phyloP scores from a whole-genome alignment of 2,113 vertebrate species.

The Chaenocephalus aceratus region DNA sequence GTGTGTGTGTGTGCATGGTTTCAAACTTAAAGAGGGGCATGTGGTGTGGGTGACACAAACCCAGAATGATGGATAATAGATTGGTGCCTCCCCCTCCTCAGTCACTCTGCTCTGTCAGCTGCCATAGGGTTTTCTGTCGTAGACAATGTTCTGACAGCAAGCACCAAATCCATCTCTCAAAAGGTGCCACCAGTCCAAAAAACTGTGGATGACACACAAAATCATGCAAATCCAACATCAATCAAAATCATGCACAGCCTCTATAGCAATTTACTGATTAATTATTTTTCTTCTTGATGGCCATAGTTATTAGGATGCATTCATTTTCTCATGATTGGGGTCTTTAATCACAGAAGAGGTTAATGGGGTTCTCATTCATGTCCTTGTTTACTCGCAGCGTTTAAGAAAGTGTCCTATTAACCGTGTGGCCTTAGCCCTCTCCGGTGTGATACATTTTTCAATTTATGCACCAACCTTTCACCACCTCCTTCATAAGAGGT shows the following conservation, averaged over 20 bases:
- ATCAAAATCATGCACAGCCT: background rate
- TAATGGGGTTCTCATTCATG: slow-evolving; percentile 62
- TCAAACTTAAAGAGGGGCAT: background rate
- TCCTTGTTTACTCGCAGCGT: slow-evolving; percentile 28
- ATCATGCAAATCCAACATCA: background rate
- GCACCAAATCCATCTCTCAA: slow-evolving; percentile 19
- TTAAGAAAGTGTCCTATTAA: slow-evolving; percentile 58
- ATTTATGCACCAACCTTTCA: slow-evolving; percentile 43
- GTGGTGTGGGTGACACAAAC: slow-evolving; percentile 15
- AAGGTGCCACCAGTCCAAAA: slow-evolving; percentile 11
- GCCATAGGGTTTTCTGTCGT: slow-evolving; percentile 38
- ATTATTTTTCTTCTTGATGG: slow-evolving; percentile 45
- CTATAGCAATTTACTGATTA: slow-evolving; percentile 41
- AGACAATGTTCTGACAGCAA: slow-evolving; percentile 35
- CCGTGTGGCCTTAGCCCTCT: slow-evolving; percentile 15
- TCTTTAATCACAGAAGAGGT: slow-evolving; percentile 71
- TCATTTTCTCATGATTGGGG: slow-evolving; percentile 54
- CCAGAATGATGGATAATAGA: slow-evolving; percentile 32
- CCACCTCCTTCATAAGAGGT: slow-evolving; percentile 23
- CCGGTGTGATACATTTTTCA: slow-evolving; percentile 27
- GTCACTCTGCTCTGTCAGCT: slow-evolving; percentile 47
- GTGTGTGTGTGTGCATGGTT: background rate
- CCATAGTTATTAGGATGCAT: slow-evolving; percentile 39
- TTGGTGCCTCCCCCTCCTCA: slow-evolving; percentile 14
- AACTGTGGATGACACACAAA: background rate